These are phyloP conservation scores for Kryptopterus vitreolus DNA, from an alignment of 2,797 vertebrate species.

Conservation along the genomic window DNA sequence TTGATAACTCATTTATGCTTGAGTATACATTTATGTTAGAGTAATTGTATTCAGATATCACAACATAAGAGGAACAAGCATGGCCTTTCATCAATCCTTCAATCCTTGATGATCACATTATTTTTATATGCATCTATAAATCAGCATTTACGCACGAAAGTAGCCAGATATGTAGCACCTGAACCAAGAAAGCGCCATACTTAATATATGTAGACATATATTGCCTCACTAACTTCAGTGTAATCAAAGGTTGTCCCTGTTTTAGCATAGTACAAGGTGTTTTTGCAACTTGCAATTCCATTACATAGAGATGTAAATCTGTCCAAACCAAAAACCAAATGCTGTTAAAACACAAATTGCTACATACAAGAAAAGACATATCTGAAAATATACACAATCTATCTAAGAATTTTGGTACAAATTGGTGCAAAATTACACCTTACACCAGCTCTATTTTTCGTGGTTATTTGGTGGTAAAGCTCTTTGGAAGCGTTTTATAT, in stretches of 20 bases:
- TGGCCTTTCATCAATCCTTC: too few relatives aligned
- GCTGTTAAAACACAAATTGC: too few relatives aligned
- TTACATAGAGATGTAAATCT: background rate
- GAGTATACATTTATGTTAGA: background rate
- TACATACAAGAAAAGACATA: background rate
- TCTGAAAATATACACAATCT: background rate
- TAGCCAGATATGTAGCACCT: background rate
- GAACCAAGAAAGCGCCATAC: background rate
- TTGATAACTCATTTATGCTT: background rate
- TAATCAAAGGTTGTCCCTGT: background rate
- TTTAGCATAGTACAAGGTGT: background rate
- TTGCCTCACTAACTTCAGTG: background rate
- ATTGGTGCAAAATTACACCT: background rate
- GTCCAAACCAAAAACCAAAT: too few relatives aligned
- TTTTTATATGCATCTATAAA: background rate
- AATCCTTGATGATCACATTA: background rate
- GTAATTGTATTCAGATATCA: too few relatives aligned
- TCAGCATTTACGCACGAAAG: background rate
- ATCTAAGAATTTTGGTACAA: background rate
- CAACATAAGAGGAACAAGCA: too few relatives aligned
- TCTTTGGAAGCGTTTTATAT: background rate
- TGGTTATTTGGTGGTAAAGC: background rate
- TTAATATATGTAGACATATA: background rate
- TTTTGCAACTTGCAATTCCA: background rate
- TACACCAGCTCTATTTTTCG: background rate